These are phyloP conservation scores for Triops longicaudatus DNA, from an alignment of 1,140 invertebrate species.

Conservation along the genomic window DNA sequence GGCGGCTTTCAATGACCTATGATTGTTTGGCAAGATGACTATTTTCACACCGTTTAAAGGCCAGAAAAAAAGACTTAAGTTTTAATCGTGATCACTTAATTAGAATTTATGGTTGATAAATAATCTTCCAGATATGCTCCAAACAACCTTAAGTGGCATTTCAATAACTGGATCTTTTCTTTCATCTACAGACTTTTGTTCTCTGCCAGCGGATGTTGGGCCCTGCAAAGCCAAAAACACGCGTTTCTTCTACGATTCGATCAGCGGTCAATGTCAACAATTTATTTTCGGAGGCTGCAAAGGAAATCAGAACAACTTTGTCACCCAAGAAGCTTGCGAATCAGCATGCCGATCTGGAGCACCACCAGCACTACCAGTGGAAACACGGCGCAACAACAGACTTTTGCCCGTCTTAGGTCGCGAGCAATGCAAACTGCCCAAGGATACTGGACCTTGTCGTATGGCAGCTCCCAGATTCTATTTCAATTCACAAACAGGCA, in stretches of 20 bases:
- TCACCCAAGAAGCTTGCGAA: constrained; percentile 53
- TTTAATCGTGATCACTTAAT: no score
- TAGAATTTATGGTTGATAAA: no score
- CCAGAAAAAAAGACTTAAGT: no score
- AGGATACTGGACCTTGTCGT: constrained; percentile 27
- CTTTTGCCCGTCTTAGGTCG: background rate
- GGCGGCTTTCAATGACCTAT: no score
- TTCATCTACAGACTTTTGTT: background rate
- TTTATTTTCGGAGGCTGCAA: constrained; percentile 76
- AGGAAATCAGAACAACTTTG: constrained; percentile 72
- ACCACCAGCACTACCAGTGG: background rate
- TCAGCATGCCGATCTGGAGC: constrained; percentile 44
- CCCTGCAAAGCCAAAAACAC: constrained; percentile 66
- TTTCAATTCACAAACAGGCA: constrained; percentile 41
- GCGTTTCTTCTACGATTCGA: constrained; percentile 76
- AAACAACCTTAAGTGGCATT: background rate
- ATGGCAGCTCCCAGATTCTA: constrained; percentile 42
- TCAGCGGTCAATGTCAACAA: constrained; percentile 54
- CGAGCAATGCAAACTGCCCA: constrained; percentile 21
- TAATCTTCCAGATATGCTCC: no score
- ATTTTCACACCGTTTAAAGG: no score
- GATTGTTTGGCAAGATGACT: no score
- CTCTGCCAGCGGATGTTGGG: constrained; percentile 13
- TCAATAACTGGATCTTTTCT: background rate
- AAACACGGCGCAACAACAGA: background rate